phyloP scores from a whole-genome alignment of 2,888 invertebrate genomes.

The Tyria jacobaeae region DNA sequence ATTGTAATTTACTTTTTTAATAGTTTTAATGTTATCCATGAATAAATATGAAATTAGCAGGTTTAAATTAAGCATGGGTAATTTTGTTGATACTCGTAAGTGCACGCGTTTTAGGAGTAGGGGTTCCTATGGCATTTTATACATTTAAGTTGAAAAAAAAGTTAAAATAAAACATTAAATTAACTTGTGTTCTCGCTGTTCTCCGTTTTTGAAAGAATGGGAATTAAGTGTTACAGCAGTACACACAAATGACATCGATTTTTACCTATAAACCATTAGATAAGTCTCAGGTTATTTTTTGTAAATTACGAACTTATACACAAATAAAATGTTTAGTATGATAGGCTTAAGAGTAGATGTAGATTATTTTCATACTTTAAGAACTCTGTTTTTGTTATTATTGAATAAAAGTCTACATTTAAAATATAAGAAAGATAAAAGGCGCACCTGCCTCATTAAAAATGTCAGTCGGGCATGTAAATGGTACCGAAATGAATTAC shows the following conservation, averaged over 20 bases:
- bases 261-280: too few species aligned
- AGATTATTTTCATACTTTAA: not conserved
- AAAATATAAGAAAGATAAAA: conserved; percentile 11
- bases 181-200: not conserved
- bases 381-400: not conserved
- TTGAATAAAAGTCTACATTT: not conserved
- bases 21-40: too few species aligned
- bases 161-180: not conserved
- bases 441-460: conserved; percentile 24
- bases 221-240: not conserved
- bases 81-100: too few species aligned
- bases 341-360: not conserved
- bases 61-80: not conserved
- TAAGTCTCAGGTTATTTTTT: not conserved
- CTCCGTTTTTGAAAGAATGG: not conserved
- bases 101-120: too few species aligned
- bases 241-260: not conserved
- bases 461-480: conserved; percentile 24
- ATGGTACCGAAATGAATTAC: conserved; percentile 29
- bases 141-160: too few species aligned
- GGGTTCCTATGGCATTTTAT: too few species aligned
- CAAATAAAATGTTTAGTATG: not conserved
- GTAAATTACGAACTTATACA: not conserved
- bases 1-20: conserved; percentile 3
- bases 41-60: too few species aligned